phyloP scores from a whole-genome alignment of 1,140 invertebrate species.

The Drosophila fuyamai region DNA sequence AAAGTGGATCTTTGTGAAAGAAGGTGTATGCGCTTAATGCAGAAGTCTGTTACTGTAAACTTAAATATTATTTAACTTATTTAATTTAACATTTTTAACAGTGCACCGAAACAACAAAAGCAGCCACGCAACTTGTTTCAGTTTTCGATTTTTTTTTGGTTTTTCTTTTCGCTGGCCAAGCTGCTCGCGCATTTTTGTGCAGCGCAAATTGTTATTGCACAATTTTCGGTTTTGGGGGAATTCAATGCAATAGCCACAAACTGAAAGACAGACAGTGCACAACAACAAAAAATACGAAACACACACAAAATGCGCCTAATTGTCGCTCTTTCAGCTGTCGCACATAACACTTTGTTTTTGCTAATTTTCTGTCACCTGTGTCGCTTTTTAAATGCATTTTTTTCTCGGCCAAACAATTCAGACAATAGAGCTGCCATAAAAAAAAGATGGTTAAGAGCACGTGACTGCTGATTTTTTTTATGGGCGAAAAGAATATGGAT shows the following conservation, averaged over 20 bases:
- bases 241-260: slow-evolving; percentile 67
- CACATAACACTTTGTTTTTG: slow-evolving; percentile 79
- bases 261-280: slow-evolving; percentile 26
- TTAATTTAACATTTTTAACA: not conserved
- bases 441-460: slow-evolving; percentile 24
- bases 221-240: slow-evolving; percentile 62
- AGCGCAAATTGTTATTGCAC: slow-evolving; percentile 81
- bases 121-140: slow-evolving; percentile 45
- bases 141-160: slow-evolving; percentile 22
- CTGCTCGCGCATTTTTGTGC: slow-evolving; percentile 67
- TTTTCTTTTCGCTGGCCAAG: slow-evolving; percentile 39
- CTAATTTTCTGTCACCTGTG: slow-evolving; percentile 71
- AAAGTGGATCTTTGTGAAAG: too few species aligned
- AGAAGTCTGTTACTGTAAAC: too few species aligned
- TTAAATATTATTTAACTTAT: too few species aligned
- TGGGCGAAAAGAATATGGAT: not conserved
- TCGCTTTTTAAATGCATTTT: slow-evolving; percentile 46
- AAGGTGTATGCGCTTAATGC: too few species aligned
- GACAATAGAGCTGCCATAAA: slow-evolving; percentile 17
- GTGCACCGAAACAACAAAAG: slow-evolving; percentile 22
- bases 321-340: slow-evolving; percentile 69
- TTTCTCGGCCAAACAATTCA: slow-evolving; percentile 20
- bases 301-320: slow-evolving; percentile 80
- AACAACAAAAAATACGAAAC: slow-evolving; percentile 28
- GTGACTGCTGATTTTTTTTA: slow-evolving; percentile 33